Evolutionary conservation across 37 sponge, comb jelly and placozoan species (phyloP), one percentile per base, ranked within the genome.

Genomic region (Ianthella basta): DNA sequence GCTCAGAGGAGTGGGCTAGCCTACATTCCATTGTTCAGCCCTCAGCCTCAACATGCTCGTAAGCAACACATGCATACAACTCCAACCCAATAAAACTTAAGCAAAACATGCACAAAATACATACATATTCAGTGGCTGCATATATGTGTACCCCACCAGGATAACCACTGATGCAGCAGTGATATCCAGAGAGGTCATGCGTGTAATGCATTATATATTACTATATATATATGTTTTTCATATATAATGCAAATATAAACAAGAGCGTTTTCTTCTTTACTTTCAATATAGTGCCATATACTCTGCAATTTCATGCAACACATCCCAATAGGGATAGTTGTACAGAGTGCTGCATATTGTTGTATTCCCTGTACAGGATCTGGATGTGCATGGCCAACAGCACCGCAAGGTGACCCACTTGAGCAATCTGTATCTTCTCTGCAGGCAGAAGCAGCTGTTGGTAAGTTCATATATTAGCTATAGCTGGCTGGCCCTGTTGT

Each of bases 1-100:
- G 59, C 59, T 57, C 59, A 57, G 59, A 57, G 59, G 59, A 57
- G 18, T 57, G 59, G 59, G 59, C 59, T 57, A 57, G 59, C 59
- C 59, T 57, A 57, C 59, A 57, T 57, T 18, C 59, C 59, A 57
- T 57, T 57, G 59, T 57, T 57, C 18, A 57, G 59, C 59, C 59
- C 59, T 20, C 59, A 18, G 18, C 59, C 59, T 57, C 59, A 57
- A 18, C 18, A 57, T 57, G 59, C 59, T 20, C 59, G 18, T 57
- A 18, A 15, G 18, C 59, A 57, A 57, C 18, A 18, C 18, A 18
- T 57, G 59, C 18, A 57, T 57, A 18, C 59, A 57, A 57, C 18
- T 57, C 18, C 59, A 57, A 57, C 18, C 59, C 18, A 20, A 57
- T 20, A 57, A 57, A 57, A 18, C 18, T 57, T n/a, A n/a, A n/a